A percentile compares a stretch with the other conserved stretches of the same genome.
phyloP scores from a whole-genome alignment of 2,797 vertebrate genomes.

The Eulemur albifrons region DNA sequence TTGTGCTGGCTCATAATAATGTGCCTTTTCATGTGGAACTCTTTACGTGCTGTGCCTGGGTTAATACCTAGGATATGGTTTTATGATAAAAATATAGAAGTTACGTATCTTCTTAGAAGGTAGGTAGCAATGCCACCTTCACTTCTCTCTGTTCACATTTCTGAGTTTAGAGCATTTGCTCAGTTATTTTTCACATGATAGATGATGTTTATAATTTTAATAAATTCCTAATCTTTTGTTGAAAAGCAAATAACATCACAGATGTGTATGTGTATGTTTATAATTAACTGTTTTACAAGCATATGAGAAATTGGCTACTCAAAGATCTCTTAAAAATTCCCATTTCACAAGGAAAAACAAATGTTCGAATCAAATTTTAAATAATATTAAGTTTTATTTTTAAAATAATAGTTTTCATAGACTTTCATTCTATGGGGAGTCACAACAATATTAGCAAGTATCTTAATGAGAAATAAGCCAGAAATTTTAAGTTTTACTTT shows the following conservation, averaged over 20 bases:
- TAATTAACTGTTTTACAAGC: conserved; percentile 10
- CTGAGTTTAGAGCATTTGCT: neutral
- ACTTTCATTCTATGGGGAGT: neutral
- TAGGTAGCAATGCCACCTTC: neutral
- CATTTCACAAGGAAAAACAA: conserved; percentile 19
- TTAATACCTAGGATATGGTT: neutral
- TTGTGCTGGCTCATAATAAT: neutral
- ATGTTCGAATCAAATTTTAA: conserved; percentile 25
- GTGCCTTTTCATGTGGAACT: neutral
- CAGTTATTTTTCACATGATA: neutral
- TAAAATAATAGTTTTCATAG: neutral
- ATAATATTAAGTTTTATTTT: neutral
- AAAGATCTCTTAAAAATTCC: conserved; percentile 30
- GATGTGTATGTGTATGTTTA: neutral
- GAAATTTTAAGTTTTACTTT: conserved; percentile 2
- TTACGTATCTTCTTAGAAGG: neutral
- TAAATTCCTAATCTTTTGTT: neutral
- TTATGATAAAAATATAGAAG: neutral
- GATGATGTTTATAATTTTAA: conserved; percentile 6
- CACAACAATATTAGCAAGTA: neutral
- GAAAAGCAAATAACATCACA: neutral
- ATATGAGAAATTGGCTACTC: neutral
- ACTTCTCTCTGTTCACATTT: neutral
- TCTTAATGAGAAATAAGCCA: conserved; percentile 9
- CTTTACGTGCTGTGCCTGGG: neutral